Evolutionary conservation across 2,113 vertebrate genomes (phyloP), one percentile per base, ranked within the genome.

Genomic region (Narcine bancroftii): DNA sequence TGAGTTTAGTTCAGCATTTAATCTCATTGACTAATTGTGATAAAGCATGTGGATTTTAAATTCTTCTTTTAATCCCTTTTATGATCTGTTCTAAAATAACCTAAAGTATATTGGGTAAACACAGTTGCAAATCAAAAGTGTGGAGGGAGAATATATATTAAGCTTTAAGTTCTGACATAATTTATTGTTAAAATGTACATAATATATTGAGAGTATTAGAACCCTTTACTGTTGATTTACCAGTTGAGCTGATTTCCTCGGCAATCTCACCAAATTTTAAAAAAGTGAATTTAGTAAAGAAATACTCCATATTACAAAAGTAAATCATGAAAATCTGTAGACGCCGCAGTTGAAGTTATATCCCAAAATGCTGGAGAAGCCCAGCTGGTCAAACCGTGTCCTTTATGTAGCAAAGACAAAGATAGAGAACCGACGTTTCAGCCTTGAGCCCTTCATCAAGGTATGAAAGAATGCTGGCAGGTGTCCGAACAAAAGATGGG

Each of bases 21-120:
- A 91, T 29, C 89, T 71, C 10, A 10, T 66, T 91, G 89, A 91
- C 24, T 91, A 69, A 66, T 6, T 69, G 29, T 91, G 42, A 87
- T 66, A 4, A 21, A n/a, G 56, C 53, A 83, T 56, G 45, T 33
- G 26, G 39, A 77, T 77, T 79, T n/a, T n/a, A n/a, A 17, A 36
- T 3, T 73, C 36, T n/a, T 3, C 39, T 13, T 39, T 75, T 73
- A 73, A 36, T 73, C 72, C n/a, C 5, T 26, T 2, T 50, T 53
- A 29, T 81, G 10, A 24, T 24, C 53, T 39, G 13, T 87, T 60
- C 15, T 83, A 60, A 87, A 87, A 17, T 60, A 13, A 9, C 17
- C 13, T 36, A 87, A 87, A 85, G 5, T 11, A 4, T n/a, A 85
- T n/a, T 17, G 17, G 6, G 50, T 56, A 56, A 56, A 60, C 19